A percentile compares a stretch with the other conserved stretches of the same genome.
Conservation (phyloP, 2,797 vertebrate genomes). For the Knipowitschia caucasica region DNA sequence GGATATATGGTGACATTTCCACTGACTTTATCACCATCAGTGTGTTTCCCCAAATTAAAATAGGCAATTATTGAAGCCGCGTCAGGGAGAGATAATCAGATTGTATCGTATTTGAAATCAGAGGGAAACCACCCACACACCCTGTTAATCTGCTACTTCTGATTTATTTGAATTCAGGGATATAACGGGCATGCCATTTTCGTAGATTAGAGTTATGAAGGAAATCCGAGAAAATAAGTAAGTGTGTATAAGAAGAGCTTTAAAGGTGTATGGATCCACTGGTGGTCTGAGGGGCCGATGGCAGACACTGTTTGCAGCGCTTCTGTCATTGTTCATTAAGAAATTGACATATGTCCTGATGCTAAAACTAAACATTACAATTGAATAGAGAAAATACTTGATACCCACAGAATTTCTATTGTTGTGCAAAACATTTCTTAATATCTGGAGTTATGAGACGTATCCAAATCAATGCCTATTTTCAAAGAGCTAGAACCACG, state of each 20-base stretch:
- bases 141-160: conserved; percentile 56
- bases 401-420: no score
- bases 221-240: not conserved
- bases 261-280: no score
- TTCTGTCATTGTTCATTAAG: no score
- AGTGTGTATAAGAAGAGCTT: not conserved
- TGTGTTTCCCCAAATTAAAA: conserved; percentile 55
- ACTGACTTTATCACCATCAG: conserved; percentile 54
- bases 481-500: no score
- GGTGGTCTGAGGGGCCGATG: no score
- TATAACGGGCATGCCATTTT: not conserved
- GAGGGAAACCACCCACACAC: conserved; percentile 57
- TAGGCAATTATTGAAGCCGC: conserved; percentile 72
- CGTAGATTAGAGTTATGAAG: not conserved
- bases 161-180: conserved; percentile 25
- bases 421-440: no score
- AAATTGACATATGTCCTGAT: no score
- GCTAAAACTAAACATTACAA: no score
- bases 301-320: no score
- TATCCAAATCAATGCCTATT: no score
- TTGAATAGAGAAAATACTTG: no score
- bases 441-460: no score
- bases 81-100: conserved; percentile 54
- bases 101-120: conserved; percentile 51
- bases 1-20: conserved; percentile 51